Evolutionary conservation across 2,113 vertebrate genomes (phyloP).

Genomic region (Cololabis saira): DNA sequence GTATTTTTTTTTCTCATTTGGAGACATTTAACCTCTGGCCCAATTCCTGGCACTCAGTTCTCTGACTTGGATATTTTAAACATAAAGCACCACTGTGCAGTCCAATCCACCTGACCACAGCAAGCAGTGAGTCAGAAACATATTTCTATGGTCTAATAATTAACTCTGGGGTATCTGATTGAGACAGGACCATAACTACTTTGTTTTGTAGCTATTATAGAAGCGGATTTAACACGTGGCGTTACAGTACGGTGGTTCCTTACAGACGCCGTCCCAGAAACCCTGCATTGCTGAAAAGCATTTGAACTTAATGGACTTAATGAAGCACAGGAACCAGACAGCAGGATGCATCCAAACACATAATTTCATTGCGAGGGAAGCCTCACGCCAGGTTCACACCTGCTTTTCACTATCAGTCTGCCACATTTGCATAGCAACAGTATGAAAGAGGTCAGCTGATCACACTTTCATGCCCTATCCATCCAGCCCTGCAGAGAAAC

Average conservation of each 20-base stretch:
- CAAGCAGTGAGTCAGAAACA: too few species aligned
- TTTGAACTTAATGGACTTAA: slow-evolving; percentile 27
- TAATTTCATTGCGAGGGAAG: slow-evolving; percentile 17
- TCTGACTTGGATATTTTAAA: slow-evolving; percentile 40
- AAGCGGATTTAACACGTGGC: not conserved
- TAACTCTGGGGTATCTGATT: too few species aligned
- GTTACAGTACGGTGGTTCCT: slow-evolving; percentile 3
- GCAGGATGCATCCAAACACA: slow-evolving; percentile 35
- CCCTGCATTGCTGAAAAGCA: slow-evolving; percentile 3
- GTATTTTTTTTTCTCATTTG: slow-evolving; percentile 21
- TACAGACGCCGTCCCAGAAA: not conserved
- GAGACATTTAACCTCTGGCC: slow-evolving; percentile 31
- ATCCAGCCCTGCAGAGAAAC: slow-evolving; percentile 28
- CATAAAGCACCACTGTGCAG: slow-evolving; percentile 23
- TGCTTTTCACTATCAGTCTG: slow-evolving; percentile 8
- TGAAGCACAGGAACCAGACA: slow-evolving; percentile 34
- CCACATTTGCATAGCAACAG: slow-evolving; percentile 45
- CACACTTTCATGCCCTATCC: slow-evolving; percentile 10
- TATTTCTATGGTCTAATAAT: too few species aligned
- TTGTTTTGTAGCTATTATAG: not conserved
- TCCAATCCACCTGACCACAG: not conserved
- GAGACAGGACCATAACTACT: not conserved
- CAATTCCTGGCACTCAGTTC: slow-evolving; percentile 19
- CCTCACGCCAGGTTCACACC: slow-evolving; percentile 27
- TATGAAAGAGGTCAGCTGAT: slow-evolving; percentile 10